A percentile compares a stretch with the other conserved stretches of the same genome.
Conservation (phyloP, 2,888 invertebrate species). For the Teleiodes luculella region DNA sequence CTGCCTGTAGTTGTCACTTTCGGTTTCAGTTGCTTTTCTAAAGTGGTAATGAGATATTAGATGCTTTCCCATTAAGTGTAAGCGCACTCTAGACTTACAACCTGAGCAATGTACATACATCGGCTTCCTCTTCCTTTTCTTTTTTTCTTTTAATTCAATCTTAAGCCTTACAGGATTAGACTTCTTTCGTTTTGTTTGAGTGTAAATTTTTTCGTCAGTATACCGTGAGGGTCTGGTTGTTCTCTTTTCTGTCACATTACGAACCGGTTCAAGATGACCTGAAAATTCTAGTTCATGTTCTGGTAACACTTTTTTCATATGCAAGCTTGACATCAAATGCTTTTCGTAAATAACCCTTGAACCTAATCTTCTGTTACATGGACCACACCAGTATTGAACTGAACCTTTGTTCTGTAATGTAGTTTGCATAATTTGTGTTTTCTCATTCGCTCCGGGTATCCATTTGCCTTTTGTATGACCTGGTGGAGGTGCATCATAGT, state of each 20-base stretch:
- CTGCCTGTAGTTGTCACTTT: conserved; percentile 76
- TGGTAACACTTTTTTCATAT: conserved; percentile 81
- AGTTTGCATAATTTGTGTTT: conserved; percentile 75
- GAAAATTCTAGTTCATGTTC: conserved; percentile 84
- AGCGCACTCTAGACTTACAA: conserved; percentile 83
- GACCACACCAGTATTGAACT: conserved; percentile 87
- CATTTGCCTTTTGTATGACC: conserved; percentile 89
- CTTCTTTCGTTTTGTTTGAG: conserved; percentile 42
- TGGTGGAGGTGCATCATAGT: conserved; percentile 81
- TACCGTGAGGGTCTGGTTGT: conserved; percentile 55
- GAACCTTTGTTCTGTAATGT: conserved; percentile 72
- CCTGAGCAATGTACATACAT: conserved; percentile 83
- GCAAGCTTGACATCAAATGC: conserved; percentile 86
- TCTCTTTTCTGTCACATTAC: conserved; percentile 47
- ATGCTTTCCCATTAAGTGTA: conserved; percentile 88
- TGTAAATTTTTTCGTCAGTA: conserved; percentile 50
- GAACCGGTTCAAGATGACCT: conserved; percentile 59
- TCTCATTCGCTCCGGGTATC: conserved; percentile 82
- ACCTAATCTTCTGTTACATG: conserved; percentile 87
- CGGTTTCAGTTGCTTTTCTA: conserved; percentile 81
- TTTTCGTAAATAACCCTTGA: conserved; percentile 86
- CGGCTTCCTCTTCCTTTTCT: conserved; percentile 77
- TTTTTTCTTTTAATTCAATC: conserved; percentile 42
- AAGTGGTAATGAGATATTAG: conserved; percentile 92
- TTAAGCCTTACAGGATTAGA: conserved; percentile 32